Base-by-base conservation (phyloP, 1,140 invertebrate genomes). In the Copidosoma floridanum region DNA sequence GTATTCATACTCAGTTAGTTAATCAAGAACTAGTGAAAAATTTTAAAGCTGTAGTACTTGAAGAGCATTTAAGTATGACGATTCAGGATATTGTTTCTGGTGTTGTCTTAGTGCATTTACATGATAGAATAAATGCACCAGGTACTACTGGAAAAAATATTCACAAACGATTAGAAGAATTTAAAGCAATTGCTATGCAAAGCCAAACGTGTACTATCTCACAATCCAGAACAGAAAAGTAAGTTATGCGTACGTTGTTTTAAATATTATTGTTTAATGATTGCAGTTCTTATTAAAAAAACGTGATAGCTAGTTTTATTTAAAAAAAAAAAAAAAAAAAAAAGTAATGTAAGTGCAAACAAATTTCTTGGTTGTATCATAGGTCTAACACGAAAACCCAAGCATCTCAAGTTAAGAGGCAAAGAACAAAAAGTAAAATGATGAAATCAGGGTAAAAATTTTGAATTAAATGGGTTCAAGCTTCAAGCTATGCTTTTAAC, bases 11-110 rank as follows among this genome's bases (percentile, higher is more conserved):
- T 12, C 70, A 75, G 59, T 57, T 66, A n/a, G 43, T 64, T 0
- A 74, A 74, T 64, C 57, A 70, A 16, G 73, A 79, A 57, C 40
- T 81, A 4, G 69, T 75, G 24, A 71, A 70, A 29, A 66, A 75
- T 23, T 79, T 85, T 52, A 82, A 84, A 66, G 66, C 65, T 41
- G 59, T 82, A 5, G 75, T 80, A 3, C 65, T 82, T 3, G 80
- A 83, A 29, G 75, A 82, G 57, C 70, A 69, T 10, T 81, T 86
- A n/a, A 80, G 69, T 1, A 82, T 88, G 79, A 75, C 74, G 63
- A 81, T 88, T n/a, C 68, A 81, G 16, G 79, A 82, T 52, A 41
- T 24, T 56, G 2, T 43, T 12, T 14, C 27, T 10, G 20, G 43
- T 23, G 56, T 24, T 32, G 2, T 40, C 24, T 38, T 55, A 18